Evolutionary conservation across 2,888 invertebrate genomes (phyloP).

Genomic region (Chydorus sphaericus): DNA sequence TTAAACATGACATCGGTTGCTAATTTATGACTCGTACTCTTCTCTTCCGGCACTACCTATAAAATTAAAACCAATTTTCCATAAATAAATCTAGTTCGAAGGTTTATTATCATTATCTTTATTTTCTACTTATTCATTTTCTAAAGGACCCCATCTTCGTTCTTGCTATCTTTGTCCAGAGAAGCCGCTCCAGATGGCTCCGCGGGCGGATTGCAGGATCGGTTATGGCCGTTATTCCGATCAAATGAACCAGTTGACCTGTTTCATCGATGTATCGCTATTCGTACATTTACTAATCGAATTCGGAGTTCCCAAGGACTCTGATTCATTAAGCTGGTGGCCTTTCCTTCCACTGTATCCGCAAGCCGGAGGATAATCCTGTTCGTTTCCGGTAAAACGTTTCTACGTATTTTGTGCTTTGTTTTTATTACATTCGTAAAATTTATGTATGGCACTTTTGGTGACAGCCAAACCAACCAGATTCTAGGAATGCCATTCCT

Average conservation of each 20-base stretch:
- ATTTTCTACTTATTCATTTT: slow-evolving; percentile 72
- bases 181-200: no score
- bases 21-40: slow-evolving; percentile 71
- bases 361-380: slow-evolving; percentile 45
- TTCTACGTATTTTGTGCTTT: no score
- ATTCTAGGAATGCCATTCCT: no score
- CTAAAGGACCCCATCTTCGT: slow-evolving; percentile 92
- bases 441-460: no score
- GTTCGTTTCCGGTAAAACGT: no score
- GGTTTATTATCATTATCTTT: no score
- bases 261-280: slow-evolving; percentile 59
- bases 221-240: slow-evolving; percentile 56
- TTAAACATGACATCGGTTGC: slow-evolving; percentile 97
- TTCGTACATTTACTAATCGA: slow-evolving; percentile 43
- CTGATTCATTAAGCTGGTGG: no score
- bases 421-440: no score
- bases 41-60: slow-evolving; percentile 69
- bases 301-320: slow-evolving; percentile 1
- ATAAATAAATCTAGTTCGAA: no score
- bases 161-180: slow-evolving; percentile 93
- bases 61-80: background rate
- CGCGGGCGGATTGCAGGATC: slow-evolving; percentile 42
- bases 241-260: slow-evolving; percentile 55
- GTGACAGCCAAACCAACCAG: no score
- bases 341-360: slow-evolving; percentile 44